These are phyloP conservation scores for Silurus glanis DNA, from an alignment of 2,113 vertebrate species.

Conservation along the genomic window DNA sequence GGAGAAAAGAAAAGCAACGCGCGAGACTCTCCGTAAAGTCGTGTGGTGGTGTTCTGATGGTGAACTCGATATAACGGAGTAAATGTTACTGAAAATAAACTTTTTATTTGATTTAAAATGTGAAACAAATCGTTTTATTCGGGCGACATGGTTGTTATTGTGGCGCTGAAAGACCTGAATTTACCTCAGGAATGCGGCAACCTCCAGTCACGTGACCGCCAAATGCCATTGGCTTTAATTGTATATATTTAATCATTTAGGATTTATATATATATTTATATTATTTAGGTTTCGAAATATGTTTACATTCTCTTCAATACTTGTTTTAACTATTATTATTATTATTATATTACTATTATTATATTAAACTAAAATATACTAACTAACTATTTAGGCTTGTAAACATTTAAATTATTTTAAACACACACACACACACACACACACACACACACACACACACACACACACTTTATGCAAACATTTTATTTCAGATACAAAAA, in stretches of 20 bases:
- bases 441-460: no score
- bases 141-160: neutral
- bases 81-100: no score
- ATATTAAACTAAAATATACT: no score
- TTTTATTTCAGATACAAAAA: neutral
- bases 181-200: conserved; percentile 1
- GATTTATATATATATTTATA: neutral
- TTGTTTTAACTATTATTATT: neutral
- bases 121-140: neutral
- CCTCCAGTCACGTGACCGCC: neutral
- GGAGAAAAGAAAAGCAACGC: neutral
- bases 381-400: no score
- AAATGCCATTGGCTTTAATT: no score
- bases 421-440: no score
- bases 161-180: neutral
- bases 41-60: no score
- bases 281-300: neutral
- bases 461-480: no score
- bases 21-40: neutral
- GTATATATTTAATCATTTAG: no score
- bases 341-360: no score
- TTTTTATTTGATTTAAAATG: neutral
- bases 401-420: no score
- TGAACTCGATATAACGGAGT: neutral
- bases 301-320: neutral